Base-by-base conservation (phyloP, 2,888 invertebrate genomes). In the Thecophora atra region DNA sequence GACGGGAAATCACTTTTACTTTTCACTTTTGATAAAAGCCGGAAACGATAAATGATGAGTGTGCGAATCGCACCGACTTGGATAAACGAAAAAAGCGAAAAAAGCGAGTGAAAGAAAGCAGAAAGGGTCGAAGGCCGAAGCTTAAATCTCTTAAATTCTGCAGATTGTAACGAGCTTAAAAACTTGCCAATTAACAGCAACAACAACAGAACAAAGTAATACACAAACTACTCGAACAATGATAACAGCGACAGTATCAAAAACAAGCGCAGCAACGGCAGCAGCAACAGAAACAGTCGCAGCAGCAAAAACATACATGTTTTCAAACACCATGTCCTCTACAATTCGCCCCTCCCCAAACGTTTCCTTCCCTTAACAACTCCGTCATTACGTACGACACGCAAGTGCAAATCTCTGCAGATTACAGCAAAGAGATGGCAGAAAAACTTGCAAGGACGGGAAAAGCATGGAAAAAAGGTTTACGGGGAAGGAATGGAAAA, bases 361-460 rank as follows among this genome's bases (percentile, higher is more conserved):
- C 11, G 3, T 15, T 56, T 37, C 17, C 56, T 37, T 21, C 21
- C n/a, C 24, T 6, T 21, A 0, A 7, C 37, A 30, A 19, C 56
- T 21, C 54, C 7, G 24, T 30, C 68, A 68, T 68, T 68, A 68
- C 44, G 68, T 44, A 58, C 44, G 58, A 68, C 68, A 68, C 56
- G 68, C 56, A 68, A 58, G 68, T 58, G 68, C 58, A 68, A 68
- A 68, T 68, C 68, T 56, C 56, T 44, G 68, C 68, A 68, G 68
- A 68, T 68, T 68, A 56, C 21, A 21, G 7, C 19, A 64, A 17
- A 58, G 21, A 13, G 56, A 6, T n/a, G n/a, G 56, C 13, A 56
- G 21, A 24, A 56, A n/a, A n/a, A n/a, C n/a, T n/a, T n/a, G n/a
- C n/a, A n/a, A n/a, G n/a, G n/a, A n/a, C n/a, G n/a, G n/a, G n/a